Evolutionary conservation across 2,797 vertebrate genomes (phyloP).

Genomic region (Cynopterus sphinx): DNA sequence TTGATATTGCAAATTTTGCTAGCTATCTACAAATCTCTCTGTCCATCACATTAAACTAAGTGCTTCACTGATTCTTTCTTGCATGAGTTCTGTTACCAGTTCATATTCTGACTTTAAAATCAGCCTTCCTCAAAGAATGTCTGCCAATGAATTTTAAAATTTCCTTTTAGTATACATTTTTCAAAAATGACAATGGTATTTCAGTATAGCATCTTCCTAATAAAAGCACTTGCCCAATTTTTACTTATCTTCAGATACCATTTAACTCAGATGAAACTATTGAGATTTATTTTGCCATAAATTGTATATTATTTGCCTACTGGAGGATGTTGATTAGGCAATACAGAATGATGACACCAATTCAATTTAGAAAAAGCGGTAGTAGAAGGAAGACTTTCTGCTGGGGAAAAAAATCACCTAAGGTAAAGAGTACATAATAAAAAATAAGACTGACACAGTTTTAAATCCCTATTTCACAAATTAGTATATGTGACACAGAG

Average conservation of each 20-base stretch:
- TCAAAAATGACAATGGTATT: neutral
- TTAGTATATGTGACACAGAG: neutral
- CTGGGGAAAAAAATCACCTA: neutral
- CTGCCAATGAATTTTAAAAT: neutral
- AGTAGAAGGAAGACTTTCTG: neutral
- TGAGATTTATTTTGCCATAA: slow-evolving; percentile 22
- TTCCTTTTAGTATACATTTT: neutral
- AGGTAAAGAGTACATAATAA: neutral
- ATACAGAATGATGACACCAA: neutral
- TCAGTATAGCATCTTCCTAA: neutral
- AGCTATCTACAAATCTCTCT: neutral
- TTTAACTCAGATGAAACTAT: neutral
- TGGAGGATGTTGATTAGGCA: neutral
- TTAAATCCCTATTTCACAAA: neutral
- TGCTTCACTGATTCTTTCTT: neutral
- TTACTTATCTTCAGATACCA: slow-evolving; percentile 21
- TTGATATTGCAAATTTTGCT: neutral
- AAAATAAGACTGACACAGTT: neutral
- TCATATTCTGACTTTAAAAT: slow-evolving; percentile 7
- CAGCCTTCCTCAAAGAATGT: neutral
- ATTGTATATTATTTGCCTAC: neutral
- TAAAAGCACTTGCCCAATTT: neutral
- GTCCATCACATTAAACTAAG: neutral
- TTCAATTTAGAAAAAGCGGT: neutral
- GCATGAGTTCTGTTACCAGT: neutral